Evolutionary conservation across 2,888 invertebrate species (phyloP), one percentile per base, ranked within the genome.

Genomic region (Aporophyla lueneburgensis): DNA sequence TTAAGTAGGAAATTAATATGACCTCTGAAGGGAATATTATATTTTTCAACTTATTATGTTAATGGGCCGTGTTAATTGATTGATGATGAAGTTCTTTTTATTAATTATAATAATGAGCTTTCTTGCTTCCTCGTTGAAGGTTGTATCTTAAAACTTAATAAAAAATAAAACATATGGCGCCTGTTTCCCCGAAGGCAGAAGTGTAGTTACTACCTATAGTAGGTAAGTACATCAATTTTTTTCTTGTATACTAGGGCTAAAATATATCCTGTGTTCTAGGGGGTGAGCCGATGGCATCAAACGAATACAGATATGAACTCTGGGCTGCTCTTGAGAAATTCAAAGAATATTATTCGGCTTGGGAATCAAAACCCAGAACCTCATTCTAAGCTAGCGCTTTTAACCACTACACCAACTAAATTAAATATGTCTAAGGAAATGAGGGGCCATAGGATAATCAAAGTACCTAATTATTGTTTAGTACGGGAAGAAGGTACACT

Each of bases 1-100:
- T 12, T 78, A 83, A 70, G 73, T 56, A 78, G 68, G 54, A 68
- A 67, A 82, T 87, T 87, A 79, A 73, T 71, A 68, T 70, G 78
- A 68, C 74, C 78, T 78, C 75, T 16, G 63, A 53, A n/a, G 33
- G 24, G 46, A 71, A 67, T 73, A 33, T 58, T 43, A 67, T 63
- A 73, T 83, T 86, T 62, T 73, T 54, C 5, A 71, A 70, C 43
- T 51, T 71, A 68, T 71, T 63, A 56, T 19, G 51, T 19, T 63
- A 58, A 66, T 81, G 21, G 0, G 7, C 27, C 19, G 40, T 24
- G 21, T 59, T 74, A 66, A 68, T 84, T 84, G 51, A 80, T 68
- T 19, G 40, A 56, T 49, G 40, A 7, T 75, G 9, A 24, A 49
- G 6, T 70, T 56, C 43, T 74, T 43, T 54, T 16, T 33, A 33